Base-by-base conservation (phyloP, 2,888 invertebrate species). In the Bembecia ichneumoniformis region DNA sequence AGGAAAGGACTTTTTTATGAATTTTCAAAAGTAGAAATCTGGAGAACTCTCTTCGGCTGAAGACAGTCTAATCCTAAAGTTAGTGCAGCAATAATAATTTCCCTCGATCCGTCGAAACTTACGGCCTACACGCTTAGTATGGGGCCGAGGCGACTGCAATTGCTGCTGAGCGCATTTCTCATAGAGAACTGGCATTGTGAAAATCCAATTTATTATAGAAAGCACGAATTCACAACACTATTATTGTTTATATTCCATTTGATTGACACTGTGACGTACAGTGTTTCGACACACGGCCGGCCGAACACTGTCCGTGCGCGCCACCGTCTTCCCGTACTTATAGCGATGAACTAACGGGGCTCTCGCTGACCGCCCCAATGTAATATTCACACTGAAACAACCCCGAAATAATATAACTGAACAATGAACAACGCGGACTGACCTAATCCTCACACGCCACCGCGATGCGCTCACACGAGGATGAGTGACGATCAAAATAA, bases 291-390 rank as follows among this genome's bases (percentile, higher is more conserved):
- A 76, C 77, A 73, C 82, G 77, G 78, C 78, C 78, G 80, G 71
- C 71, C 78, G 82, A 73, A 71, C 72, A 86, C 84, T 84, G 84
- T 72, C 82, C 82, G 76, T 66, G 67, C 72, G 71, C 63, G 68
- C 62, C 16, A 64, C 56, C 63, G 62, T 57, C 71, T 58, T 62
- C 76, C 76, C 58, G 68, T 77, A 74, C 81, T 80, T 82, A 82
- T 82, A 83, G 70, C 71, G 59, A 66, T 62, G 59, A 55, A 71
- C 17, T 48, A 71, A 71, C 74, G 69, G 68, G 66, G 65, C 58
- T 63, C 57, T 62, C 28, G 56, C 62, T 74, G 75, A 68, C 80
- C 77, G 74, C 77, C 79, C 80, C 71, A 28, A 72, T 79, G 71
- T 63, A 65, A 71, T 69, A 75, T 77, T 73, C 74, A 77, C 28